Base-by-base conservation (phyloP, 2,888 invertebrate species). In the Himalopsyche tibetana region DNA sequence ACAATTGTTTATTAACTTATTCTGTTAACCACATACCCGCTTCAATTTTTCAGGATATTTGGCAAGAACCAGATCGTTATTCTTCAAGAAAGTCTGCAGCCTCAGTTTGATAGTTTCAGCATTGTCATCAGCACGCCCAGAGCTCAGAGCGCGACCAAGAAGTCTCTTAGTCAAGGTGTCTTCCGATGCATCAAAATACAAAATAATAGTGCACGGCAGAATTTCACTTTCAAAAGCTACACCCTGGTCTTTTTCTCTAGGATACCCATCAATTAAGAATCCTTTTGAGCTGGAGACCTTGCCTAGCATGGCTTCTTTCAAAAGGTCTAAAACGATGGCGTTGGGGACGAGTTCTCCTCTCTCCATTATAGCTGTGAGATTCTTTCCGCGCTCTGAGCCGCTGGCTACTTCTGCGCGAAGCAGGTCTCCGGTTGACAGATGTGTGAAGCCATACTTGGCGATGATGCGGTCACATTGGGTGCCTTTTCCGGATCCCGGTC, bases 401-500 rank as follows among this genome's bases (percentile, higher is more conserved):
- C 97, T 97, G 84, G 96, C 94, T 11, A 96, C 95, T 93, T 99
- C 99, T 8, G 96, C 97, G 74, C 99, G 94, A 79, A 99, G 94
- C 86, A 99, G 94, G 93, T 99, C 99, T 0, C 99, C 98, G 51
- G 97, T 97, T 87, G 99, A 99, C 88, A 99, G 94, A 92, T 99
- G 99, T 28, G 97, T 96, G 93, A 97, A 98, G 19, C 98, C 98
- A 91, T 98, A 99, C 92, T 97, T 97, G 88, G 95, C 95, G 17
- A 98, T 97, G 90, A 99, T 98, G 91, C 95, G 96, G 89, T 96
- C 98, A 93, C 99, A 99, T 92, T 99, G 98, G 4, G 99, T 99
- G 69, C 99, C 99, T 92, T 99, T 99, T 88, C 99, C 98, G 63
- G 97, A 98, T 3, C 98, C 99, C 0, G 99, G 99, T 0, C 99